These are phyloP conservation scores for Polypterus bichir DNA, from an alignment of 2,113 vertebrate species.

Conservation along the genomic window DNA sequence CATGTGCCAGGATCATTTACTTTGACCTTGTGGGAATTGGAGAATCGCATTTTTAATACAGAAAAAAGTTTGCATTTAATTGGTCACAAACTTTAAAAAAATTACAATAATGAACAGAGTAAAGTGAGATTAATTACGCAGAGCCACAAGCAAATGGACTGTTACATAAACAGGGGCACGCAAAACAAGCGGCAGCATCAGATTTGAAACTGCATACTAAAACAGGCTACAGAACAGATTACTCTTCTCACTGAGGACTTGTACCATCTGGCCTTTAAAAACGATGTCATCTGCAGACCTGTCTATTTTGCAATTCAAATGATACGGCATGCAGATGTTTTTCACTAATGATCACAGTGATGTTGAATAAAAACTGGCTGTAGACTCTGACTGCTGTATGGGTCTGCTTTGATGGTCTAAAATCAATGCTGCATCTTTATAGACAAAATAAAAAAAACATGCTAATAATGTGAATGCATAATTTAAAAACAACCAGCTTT, in stretches of 20 bases:
- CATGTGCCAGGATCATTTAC: not conserved
- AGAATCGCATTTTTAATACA: not conserved
- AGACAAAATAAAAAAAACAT: no score
- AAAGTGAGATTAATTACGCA: not conserved
- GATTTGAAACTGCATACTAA: not conserved
- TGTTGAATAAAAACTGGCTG: no score
- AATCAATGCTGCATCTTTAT: no score
- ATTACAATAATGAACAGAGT: not conserved
- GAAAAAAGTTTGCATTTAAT: not conserved
- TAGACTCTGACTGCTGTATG: no score
- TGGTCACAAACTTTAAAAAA: slow-evolving; percentile 1
- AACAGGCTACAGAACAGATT: not conserved
- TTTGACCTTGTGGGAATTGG: not conserved
- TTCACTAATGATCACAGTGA: no score
- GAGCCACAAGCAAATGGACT: not conserved
- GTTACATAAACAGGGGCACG: not conserved
- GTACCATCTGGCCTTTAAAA: not conserved
- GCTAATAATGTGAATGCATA: no score
- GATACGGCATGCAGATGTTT: no score
- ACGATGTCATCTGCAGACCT: not conserved
- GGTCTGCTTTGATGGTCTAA: no score
- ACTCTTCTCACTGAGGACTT: not conserved
- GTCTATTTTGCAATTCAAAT: no score
- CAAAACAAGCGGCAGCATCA: not conserved
- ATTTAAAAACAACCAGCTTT: no score